phyloP scores from a whole-genome alignment of 1,140 invertebrate genomes.

The Zaprionus kolodkinae region DNA sequence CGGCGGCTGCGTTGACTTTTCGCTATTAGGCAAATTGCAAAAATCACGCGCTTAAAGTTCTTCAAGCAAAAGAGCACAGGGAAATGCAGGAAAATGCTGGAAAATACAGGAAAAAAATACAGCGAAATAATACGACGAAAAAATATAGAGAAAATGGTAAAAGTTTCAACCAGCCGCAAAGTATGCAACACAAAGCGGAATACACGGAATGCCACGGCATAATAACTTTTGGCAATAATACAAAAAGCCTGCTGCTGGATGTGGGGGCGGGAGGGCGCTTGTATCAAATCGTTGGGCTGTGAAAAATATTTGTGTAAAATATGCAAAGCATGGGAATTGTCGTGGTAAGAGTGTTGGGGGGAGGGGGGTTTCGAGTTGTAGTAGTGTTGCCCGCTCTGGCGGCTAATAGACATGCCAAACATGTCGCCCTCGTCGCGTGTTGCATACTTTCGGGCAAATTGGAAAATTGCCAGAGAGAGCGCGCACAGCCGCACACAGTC shows the following conservation, averaged over 20 bases:
- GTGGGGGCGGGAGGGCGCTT: conserved; percentile 29
- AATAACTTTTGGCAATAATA: conserved; percentile 72
- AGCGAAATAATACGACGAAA: not conserved
- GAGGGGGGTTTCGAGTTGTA: not conserved
- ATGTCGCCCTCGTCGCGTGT: conserved; percentile 21
- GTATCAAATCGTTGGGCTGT: conserved; percentile 55
- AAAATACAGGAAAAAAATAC: conserved; percentile 5
- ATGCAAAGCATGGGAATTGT: conserved; percentile 32
- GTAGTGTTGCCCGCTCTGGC: conserved; percentile 1
- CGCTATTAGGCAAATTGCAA: conserved; percentile 67
- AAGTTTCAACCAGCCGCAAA: conserved; percentile 55
- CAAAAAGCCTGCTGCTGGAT: conserved; percentile 58
- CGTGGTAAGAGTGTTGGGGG: not conserved
- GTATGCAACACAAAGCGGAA: conserved; percentile 58
- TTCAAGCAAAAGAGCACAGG: conserved; percentile 36
- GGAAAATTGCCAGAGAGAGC: not conserved
- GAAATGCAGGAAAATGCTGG: not conserved
- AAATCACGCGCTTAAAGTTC: conserved; percentile 59
- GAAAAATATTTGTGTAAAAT: conserved; percentile 53
- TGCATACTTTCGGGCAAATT: conserved; percentile 48
- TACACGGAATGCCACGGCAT: conserved; percentile 50
- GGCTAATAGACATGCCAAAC: conserved; percentile 64
- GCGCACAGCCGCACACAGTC: not conserved
- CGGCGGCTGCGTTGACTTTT: conserved; percentile 52
- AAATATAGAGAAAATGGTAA: conserved; percentile 17